Base-by-base conservation (phyloP, 2,113 vertebrate species). In the Neogobius melanostomus region DNA sequence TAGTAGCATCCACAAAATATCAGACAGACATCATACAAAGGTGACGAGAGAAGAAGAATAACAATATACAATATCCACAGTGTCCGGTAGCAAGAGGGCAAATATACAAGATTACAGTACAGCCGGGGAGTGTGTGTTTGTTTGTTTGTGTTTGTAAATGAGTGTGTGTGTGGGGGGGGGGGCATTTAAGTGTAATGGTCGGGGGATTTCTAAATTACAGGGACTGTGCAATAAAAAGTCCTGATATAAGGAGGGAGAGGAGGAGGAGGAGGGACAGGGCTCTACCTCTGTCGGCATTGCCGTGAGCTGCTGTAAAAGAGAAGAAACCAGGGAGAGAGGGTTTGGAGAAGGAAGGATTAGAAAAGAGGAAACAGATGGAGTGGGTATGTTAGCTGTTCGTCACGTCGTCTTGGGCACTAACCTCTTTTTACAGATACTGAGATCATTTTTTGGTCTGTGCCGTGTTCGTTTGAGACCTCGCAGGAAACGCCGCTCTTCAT, bases 11-110 rank as follows among this genome's bases (percentile, higher is more conserved):
- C 91, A 92, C 84, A 92, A 91, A 92, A 90, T 87, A 88, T 83
- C 83, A 82, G 90, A 92, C 87, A 86, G 88, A 93, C 90, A 89
- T 93, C 79, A 92, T 93, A 92, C 90, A 93, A 92, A 93, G 89
- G 80, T 89, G 89, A 91, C 90, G 83, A 88, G 82, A 91, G 85
- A 89, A 83, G 80, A 89, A 80, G 80, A 90, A 87, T 85, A 88
- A 91, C 90, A 93, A 92, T 92, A 90, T 93, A 93, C 90, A 93
- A 93, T 94, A 92, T 93, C 88, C 91, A 94, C 91, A 93, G 91
- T 92, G 88, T 87, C 89, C 69, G 83, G 89, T 90, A 92, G 87
- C 85, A 90, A 90, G 87, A 90, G 82, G 82, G 77, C 69, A 89
- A 91, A 92, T 93, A 90, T 93, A 92, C 91, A 92, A 89, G 91